These are phyloP conservation scores for Eidolon dupreanum DNA, from an alignment of 2,797 vertebrate genomes.

Conservation along the genomic window DNA sequence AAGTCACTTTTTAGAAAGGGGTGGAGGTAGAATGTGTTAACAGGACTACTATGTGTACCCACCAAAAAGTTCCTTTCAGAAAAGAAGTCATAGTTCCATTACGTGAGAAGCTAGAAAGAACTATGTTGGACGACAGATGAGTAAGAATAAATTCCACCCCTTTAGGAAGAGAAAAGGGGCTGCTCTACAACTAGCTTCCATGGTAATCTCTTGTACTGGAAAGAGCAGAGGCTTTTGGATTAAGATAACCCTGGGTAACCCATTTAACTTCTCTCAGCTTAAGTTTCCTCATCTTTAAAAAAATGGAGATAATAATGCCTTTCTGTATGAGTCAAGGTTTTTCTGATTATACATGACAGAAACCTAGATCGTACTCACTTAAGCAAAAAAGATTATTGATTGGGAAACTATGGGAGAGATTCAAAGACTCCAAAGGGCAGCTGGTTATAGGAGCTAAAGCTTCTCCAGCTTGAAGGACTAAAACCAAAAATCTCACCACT, in stretches of 20 bases:
- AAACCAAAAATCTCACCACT: background rate
- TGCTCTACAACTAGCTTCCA: background rate
- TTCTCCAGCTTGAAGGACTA: background rate
- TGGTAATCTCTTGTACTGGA: background rate
- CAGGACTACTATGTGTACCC: background rate
- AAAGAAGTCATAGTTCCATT: conserved; percentile 15
- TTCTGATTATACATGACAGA: conserved; percentile 29
- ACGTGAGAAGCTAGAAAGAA: conserved; percentile 13
- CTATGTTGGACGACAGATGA: background rate
- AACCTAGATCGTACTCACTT: background rate
- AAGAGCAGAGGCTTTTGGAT: background rate
- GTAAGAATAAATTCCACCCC: background rate
- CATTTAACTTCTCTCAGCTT: background rate
- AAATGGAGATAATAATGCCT: background rate
- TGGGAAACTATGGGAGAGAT: background rate
- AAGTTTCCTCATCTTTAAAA: background rate
- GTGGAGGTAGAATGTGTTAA: background rate
- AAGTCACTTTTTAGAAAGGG: conserved; percentile 26
- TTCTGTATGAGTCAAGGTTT: background rate
- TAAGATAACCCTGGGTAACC: background rate
- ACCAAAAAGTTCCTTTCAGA: conserved; percentile 10
- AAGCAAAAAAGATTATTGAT: background rate
- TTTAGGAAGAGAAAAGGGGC: background rate
- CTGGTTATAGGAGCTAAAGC: background rate
- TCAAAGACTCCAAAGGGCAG: background rate